Evolutionary conservation across 2,113 vertebrate genomes (phyloP), one percentile per base, ranked within the genome.

Genomic region (Cromileptes altivelis): DNA sequence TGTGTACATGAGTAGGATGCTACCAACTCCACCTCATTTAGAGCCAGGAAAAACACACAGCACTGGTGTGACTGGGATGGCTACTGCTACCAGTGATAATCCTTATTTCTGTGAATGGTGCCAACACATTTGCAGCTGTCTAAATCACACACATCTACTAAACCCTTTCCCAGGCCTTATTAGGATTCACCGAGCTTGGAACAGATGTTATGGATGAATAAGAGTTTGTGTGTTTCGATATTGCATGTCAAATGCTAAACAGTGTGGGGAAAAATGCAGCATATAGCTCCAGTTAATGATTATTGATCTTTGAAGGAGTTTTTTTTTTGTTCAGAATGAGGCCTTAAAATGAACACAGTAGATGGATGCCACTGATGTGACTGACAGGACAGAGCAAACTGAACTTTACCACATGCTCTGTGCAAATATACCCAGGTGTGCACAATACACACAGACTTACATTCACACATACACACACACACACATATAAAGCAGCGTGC

Each of bases 371-470:
- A 25, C 55, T 52, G 3, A 50, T 55, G 52, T 53, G 50, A 70
- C 42, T 63, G 27, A 78, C 68, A 60, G 58, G 33, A 67, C 27
- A 45, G 25, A 27, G 70, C 42, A 60, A 75, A 80, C 56, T 45
- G 60, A 77, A 68, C 64, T 70, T 85, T 68, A 75, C 30, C 82
- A 75, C 27, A 47, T 17, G 1, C 13, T 1, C 25, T 27, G 17
- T 15, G 30, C 52, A 73, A 81, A 86, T 75, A 84, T 13, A 72
- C 17, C 11, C 70, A 72, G 76, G 68, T 78, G 79, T 64, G 42
- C 56, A 68, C 73, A 78, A 65, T 8, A 75, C 61, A 74, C 58
- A 75, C 56, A 60, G n/a, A 63, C 13, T 12, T 52, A 11, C 37
- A 55, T 17, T 73, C 70, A 75, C 9, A 75, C 62, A 67, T 0